A percentile compares a stretch with the other conserved stretches of the same genome.
phyloP scores from a whole-genome alignment of 2,888 invertebrate species.

The Leptopterna dolabrata region DNA sequence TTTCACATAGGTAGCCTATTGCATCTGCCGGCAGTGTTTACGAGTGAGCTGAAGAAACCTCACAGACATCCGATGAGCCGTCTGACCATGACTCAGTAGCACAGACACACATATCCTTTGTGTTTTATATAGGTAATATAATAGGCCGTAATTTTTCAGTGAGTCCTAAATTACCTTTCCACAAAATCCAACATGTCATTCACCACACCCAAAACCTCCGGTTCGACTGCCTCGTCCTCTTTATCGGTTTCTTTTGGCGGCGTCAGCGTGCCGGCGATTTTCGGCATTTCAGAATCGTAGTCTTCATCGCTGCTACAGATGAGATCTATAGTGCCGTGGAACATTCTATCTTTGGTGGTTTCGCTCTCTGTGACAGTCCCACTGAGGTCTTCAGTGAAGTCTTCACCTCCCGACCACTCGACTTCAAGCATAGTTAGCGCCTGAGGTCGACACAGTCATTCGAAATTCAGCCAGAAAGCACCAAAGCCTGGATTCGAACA shows the following conservation, averaged over 20 bases:
- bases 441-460: not conserved
- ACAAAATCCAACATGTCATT: slow-evolving; percentile 11
- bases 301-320: slow-evolving; percentile 34
- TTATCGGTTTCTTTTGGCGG: not conserved
- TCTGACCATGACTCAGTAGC: no score
- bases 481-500: not conserved
- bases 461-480: not conserved
- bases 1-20: no score
- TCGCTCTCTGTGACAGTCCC: not conserved
- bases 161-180: slow-evolving; percentile 11
- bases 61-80: no score
- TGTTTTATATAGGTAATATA: no score
- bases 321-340: slow-evolving; percentile 27
- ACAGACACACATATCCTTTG: no score
- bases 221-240: not conserved
- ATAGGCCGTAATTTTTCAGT: not conserved
- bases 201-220: slow-evolving; percentile 8
- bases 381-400: not conserved
- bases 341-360: not conserved
- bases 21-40: no score
- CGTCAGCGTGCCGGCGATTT: not conserved
- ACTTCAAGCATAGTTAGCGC: not conserved
- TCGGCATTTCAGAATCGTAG: not conserved
- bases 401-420: slow-evolving; percentile 17
- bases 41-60: no score